Conservation (phyloP, 2,797 vertebrate genomes). For the Salarias fasciatus region DNA sequence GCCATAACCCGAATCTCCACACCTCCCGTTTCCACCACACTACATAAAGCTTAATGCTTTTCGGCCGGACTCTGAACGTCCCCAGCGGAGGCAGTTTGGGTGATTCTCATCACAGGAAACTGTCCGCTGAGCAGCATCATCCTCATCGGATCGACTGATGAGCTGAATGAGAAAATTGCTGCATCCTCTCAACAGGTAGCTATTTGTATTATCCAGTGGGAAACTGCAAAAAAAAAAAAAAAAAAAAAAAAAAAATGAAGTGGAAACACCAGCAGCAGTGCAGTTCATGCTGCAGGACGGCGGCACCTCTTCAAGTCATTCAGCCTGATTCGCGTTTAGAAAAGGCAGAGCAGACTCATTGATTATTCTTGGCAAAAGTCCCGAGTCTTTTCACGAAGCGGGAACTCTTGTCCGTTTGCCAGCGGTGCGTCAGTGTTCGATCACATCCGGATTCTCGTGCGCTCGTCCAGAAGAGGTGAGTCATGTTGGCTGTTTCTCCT, state of each 20-base stretch:
- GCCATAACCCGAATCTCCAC: neutral
- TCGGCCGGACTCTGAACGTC: neutral
- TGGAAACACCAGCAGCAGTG: slow-evolving; percentile 4
- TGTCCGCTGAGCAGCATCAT: neutral
- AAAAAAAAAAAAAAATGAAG: slow-evolving; percentile 11
- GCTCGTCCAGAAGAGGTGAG: slow-evolving; percentile 51
- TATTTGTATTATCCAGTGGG: too few species aligned
- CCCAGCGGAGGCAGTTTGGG: neutral
- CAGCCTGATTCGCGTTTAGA: slow-evolving; percentile 40
- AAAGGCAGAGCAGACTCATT: slow-evolving; percentile 46
- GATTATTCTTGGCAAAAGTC: slow-evolving; percentile 47
- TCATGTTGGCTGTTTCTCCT: slow-evolving; percentile 48
- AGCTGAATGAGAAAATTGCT: slow-evolving; percentile 13
- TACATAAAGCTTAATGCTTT: neutral
- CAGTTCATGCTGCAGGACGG: slow-evolving; percentile 28
- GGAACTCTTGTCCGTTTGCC: slow-evolving; percentile 50
- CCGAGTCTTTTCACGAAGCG: slow-evolving; percentile 45
- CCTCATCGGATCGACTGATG: neutral
- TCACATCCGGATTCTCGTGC: slow-evolving; percentile 32
- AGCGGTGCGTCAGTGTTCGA: slow-evolving; percentile 32
- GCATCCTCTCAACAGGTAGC: slow-evolving; percentile 4
- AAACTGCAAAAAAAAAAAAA: too few species aligned
- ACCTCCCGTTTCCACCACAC: neutral
- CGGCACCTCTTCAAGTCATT: slow-evolving; percentile 22
- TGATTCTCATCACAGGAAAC: slow-evolving; percentile 2